A percentile compares a stretch with the other conserved stretches of the same genome.
These are phyloP conservation scores for Gallinago jamesoni DNA, from an alignment of 2,113 vertebrate genomes.

Conservation along the genomic window DNA sequence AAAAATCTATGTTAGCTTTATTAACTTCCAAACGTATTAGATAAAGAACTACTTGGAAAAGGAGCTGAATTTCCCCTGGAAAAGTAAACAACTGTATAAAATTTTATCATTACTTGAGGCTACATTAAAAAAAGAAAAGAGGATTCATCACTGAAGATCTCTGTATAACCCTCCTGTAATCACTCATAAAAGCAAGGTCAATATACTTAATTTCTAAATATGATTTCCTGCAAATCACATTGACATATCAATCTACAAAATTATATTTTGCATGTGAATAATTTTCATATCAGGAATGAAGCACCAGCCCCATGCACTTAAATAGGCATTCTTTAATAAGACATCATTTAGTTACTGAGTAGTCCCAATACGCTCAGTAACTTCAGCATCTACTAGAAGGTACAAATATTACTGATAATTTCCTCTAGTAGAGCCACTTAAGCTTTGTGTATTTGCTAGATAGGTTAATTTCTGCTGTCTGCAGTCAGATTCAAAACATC, in stretches of 20 bases:
- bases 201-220: not conserved
- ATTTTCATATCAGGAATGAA: not conserved
- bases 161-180: not conserved
- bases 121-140: not conserved
- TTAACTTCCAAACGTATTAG: not conserved
- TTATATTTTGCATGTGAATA: not conserved
- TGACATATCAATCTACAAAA: not conserved
- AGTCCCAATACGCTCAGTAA: not conserved
- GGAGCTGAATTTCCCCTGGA: slow-evolving; percentile 50
- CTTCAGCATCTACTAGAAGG: not conserved
- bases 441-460: not conserved
- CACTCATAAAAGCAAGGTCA: not conserved
- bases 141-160: not conserved
- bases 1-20: not conserved
- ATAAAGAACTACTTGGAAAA: slow-evolving; percentile 22
- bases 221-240: slow-evolving; percentile 19
- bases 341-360: not conserved
- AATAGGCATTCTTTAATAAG: not conserved
- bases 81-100: slow-evolving; percentile 8
- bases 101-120: not conserved
- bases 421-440: not conserved
- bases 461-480: not conserved
- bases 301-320: not conserved
- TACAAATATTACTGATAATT: not conserved
- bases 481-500: not conserved